Conservation (phyloP, 2,797 vertebrate genomes). For the Nyctibius grandis region DNA sequence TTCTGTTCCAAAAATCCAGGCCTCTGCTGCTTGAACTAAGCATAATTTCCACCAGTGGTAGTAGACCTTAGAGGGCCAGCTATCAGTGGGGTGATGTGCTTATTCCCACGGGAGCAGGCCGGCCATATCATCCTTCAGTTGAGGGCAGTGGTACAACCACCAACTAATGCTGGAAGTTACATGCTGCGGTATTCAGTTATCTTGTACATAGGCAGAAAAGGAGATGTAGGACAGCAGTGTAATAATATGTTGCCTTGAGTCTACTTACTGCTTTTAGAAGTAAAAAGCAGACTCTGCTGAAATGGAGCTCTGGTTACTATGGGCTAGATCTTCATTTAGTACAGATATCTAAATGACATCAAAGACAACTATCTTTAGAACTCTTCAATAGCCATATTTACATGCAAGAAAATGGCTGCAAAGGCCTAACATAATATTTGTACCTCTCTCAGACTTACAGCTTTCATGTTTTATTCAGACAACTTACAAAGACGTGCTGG, state of each 20-base stretch:
- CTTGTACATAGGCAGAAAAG: neutral
- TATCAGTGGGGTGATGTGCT: neutral
- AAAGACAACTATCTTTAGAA: conserved; percentile 36
- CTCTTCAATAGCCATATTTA: conserved; percentile 61
- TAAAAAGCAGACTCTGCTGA: conserved; percentile 32
- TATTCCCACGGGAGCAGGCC: neutral
- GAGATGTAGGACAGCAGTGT: conserved; percentile 33
- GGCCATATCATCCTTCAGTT: neutral
- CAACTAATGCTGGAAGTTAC: neutral
- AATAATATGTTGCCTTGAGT: conserved; percentile 40
- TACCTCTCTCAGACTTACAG: conserved; percentile 57
- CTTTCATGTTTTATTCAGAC: conserved; percentile 41
- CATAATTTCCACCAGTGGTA: neutral
- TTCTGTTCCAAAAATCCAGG: neutral
- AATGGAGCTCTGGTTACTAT: conserved; percentile 31
- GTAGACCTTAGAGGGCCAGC: neutral
- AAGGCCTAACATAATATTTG: conserved; percentile 31
- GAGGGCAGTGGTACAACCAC: neutral
- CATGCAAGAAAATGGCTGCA: conserved; percentile 33
- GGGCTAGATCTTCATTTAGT: conserved; percentile 12
- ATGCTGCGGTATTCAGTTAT: neutral
- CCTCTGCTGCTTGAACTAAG: neutral
- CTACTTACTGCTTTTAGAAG: conserved; percentile 27
- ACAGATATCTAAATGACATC: neutral
- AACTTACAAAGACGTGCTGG: conserved; percentile 19